Conservation (phyloP, 2,888 invertebrate species). For the Micoletzkya japonica region DNA sequence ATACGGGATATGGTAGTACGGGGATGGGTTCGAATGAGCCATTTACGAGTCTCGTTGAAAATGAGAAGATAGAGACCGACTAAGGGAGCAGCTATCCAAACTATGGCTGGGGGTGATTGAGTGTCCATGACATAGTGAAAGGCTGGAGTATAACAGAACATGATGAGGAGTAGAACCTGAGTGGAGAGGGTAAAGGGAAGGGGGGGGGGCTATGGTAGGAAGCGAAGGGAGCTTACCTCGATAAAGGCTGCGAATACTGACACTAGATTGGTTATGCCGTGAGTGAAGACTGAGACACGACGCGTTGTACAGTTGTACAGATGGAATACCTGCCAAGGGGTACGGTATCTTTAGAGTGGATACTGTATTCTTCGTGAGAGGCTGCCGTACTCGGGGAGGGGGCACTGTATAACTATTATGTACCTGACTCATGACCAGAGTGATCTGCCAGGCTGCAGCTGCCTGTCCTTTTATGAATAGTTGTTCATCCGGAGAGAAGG, state of each 20-base stretch:
- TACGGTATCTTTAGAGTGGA: neutral
- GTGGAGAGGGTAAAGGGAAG: neutral
- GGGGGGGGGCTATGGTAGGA: neutral
- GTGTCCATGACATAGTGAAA: slow-evolving; percentile 62
- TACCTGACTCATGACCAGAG: slow-evolving; percentile 58
- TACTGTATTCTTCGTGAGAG: neutral
- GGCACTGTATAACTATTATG: neutral
- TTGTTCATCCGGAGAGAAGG: slow-evolving; percentile 51
- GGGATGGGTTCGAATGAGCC: slow-evolving; percentile 46
- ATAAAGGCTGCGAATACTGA: slow-evolving; percentile 59
- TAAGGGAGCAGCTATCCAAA: slow-evolving; percentile 46
- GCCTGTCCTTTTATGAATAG: slow-evolving; percentile 59
- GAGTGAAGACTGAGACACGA: slow-evolving; percentile 61
- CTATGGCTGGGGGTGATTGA: slow-evolving; percentile 57
- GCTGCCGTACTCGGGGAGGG: neutral
- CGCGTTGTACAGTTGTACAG: slow-evolving; percentile 62
- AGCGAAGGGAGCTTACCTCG: slow-evolving; percentile 40
- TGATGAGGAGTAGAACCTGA: slow-evolving; percentile 55
- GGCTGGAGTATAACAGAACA: slow-evolving; percentile 62
- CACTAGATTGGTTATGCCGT: slow-evolving; percentile 60
- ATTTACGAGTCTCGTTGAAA: slow-evolving; percentile 60
- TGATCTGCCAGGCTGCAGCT: slow-evolving; percentile 62
- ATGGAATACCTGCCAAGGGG: slow-evolving; percentile 53
- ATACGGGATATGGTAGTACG: slow-evolving; percentile 41
- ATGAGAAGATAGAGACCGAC: slow-evolving; percentile 56